Conservation (phyloP, 2,113 vertebrate genomes). For the Vimba vimba region DNA sequence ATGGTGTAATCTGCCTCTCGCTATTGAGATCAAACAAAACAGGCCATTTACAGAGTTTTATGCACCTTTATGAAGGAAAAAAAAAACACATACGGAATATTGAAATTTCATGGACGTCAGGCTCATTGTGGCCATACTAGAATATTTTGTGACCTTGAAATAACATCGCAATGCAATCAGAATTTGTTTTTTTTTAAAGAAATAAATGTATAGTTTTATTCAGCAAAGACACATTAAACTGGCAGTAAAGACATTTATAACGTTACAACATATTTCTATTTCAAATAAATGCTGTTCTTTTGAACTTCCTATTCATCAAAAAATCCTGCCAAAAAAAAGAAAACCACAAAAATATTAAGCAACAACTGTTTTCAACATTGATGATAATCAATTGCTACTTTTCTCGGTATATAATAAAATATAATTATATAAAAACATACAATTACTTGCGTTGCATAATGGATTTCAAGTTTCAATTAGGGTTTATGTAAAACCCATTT, state of each 20-base stretch:
- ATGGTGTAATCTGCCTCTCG: background rate
- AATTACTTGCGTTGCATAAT: background rate
- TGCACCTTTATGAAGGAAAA: background rate
- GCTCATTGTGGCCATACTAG: background rate
- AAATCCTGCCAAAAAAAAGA: too few relatives aligned
- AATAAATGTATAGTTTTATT: background rate
- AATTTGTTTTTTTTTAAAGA: background rate
- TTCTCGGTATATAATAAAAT: background rate
- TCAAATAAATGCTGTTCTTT: too few relatives aligned
- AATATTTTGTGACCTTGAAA: conserved; percentile 5
- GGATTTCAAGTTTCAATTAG: background rate
- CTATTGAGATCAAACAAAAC: conserved; percentile 15
- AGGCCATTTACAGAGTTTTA: background rate
- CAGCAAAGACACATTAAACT: background rate
- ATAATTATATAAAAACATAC: background rate
- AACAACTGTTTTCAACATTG: background rate
- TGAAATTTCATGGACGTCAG: conserved; percentile 2
- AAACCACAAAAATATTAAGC: background rate
- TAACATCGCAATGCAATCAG: background rate
- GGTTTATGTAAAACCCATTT: background rate
- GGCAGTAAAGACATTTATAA: background rate
- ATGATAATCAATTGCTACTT: background rate
- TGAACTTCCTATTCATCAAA: too few relatives aligned
- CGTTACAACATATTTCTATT: background rate
- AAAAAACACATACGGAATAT: background rate